phyloP scores from a whole-genome alignment of 1,140 invertebrate species.

The Pachypsylla venusta region DNA sequence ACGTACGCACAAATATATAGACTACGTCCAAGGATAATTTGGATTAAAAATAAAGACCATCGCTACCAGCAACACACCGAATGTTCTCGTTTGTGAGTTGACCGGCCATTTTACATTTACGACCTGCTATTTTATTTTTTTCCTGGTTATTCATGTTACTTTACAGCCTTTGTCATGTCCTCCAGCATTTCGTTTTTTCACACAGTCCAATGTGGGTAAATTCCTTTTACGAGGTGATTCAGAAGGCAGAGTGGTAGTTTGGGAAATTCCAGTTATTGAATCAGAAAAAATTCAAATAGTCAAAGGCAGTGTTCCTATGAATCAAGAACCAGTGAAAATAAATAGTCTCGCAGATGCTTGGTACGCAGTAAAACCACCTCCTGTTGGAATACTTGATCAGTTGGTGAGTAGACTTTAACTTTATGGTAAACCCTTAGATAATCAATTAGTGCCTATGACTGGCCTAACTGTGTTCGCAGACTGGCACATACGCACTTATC shows the following conservation, averaged over 20 bases:
- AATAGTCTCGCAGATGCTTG: conserved; percentile 71
- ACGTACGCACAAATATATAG: too few species aligned
- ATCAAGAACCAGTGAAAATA: conserved; percentile 16
- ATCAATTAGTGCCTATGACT: too few species aligned
- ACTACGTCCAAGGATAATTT: too few species aligned
- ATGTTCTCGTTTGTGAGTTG: too few species aligned
- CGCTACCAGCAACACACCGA: too few species aligned
- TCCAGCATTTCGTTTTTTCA: conserved; percentile 65
- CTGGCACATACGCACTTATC: too few species aligned
- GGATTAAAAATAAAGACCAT: too few species aligned
- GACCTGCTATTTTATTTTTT: conserved; percentile 11
- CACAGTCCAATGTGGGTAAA: conserved; percentile 37
- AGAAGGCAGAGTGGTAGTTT: conserved; percentile 69
- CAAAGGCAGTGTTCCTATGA: conserved; percentile 35
- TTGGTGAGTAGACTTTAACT: conserved; percentile 48
- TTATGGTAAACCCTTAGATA: too few species aligned
- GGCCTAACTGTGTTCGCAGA: too few species aligned
- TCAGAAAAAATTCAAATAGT: conserved; percentile 49
- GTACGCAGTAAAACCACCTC: conserved; percentile 68
- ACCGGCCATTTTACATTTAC: too few species aligned
- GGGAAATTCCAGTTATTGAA: conserved; percentile 71
- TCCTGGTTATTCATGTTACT: conserved; percentile 13
- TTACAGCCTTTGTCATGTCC: conserved; percentile 71
- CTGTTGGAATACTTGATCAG: conserved; percentile 81
- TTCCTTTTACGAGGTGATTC: conserved; percentile 77